Evolutionary conservation across 2,888 invertebrate genomes (phyloP), one percentile per base, ranked within the genome.

Genomic region (Amphipyra tragopoginis): DNA sequence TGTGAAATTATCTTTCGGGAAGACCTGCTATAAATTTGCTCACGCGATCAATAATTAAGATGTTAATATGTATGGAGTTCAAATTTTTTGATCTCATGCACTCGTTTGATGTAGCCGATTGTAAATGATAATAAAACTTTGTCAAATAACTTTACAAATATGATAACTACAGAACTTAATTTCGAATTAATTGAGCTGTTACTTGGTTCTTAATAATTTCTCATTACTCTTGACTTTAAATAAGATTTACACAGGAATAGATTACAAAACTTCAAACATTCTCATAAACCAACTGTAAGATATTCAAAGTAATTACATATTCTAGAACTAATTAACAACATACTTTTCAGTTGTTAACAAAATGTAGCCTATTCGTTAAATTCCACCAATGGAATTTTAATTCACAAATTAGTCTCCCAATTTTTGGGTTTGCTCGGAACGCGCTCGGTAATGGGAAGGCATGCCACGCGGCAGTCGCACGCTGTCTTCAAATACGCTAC

Each of bases 351-450:
- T 60, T 67, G 76, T 72, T 64, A 56, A 70, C 65, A 65, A 56
- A 54, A 63, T 65, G 45, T 63, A 58, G 55, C 21, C 63, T 72
- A 63, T 66, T 56, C 47, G 39, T 51, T 62, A 63, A 65, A 78
- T 78, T 70, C 77, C 81, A 75, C 72, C 75, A 75, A 75, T 75
- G 89, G 90, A 90, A 91, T 92, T 90, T 93, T 90, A 92, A 92
- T 91, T 90, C 81, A 86, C 86, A 88, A 70, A 90, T 90, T 91
- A 90, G 89, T 89, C 86, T 82, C 82, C 84, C 84, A 86, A 88
- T 89, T 88, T 90, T 88, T 82, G 86, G 81, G 80, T 84, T 85
- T 79, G 81, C 74, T 81, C 66, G 89, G 87, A 90, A 90, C 86
- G 87, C 85, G 76, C 78, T 77, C 79, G 73, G 83, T 89, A 90